Conservation (phyloP, 2,113 vertebrate genomes). For the Pomatorhinus ruficollis region DNA sequence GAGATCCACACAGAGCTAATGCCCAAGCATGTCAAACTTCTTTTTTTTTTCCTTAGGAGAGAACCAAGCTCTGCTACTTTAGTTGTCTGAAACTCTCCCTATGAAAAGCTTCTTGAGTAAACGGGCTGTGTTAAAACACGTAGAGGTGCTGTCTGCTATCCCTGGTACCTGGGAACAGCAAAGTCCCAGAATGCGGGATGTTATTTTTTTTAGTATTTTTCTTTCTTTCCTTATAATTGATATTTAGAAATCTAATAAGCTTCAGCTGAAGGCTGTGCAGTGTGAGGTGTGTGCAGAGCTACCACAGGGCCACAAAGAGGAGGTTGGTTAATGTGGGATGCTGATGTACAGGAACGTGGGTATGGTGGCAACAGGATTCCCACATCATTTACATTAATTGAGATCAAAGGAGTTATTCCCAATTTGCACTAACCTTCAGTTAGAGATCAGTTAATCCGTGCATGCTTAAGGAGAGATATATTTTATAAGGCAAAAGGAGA, state of each 20-base stretch:
- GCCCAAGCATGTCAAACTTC: slow-evolving; percentile 45
- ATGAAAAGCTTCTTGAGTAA: background rate
- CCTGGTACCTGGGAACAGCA: background rate
- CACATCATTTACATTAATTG: background rate
- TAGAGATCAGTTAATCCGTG: background rate
- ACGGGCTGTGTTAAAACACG: background rate
- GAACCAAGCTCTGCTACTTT: slow-evolving; percentile 25
- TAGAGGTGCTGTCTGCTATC: background rate
- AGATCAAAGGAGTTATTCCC: background rate
- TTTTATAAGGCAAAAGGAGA: background rate
- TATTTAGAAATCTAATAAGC: background rate
- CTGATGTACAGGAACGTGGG: background rate
- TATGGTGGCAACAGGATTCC: background rate
- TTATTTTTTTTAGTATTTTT: background rate
- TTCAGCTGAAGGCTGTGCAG: background rate
- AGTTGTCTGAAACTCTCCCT: slow-evolving; percentile 19
- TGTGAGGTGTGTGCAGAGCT: background rate
- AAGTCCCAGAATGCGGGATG: background rate
- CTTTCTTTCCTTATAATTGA: background rate
- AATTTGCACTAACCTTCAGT: background rate
- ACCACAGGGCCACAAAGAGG: background rate
- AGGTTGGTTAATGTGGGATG: background rate
- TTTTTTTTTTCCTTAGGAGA: slow-evolving; percentile 47
- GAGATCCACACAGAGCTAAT: slow-evolving; percentile 68
- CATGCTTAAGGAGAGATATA: background rate